Percentiles rank a stretch among this genome's conserved stretches.
phyloP scores from a whole-genome alignment of 2,113 vertebrate species.

The Alethe diademata region DNA sequence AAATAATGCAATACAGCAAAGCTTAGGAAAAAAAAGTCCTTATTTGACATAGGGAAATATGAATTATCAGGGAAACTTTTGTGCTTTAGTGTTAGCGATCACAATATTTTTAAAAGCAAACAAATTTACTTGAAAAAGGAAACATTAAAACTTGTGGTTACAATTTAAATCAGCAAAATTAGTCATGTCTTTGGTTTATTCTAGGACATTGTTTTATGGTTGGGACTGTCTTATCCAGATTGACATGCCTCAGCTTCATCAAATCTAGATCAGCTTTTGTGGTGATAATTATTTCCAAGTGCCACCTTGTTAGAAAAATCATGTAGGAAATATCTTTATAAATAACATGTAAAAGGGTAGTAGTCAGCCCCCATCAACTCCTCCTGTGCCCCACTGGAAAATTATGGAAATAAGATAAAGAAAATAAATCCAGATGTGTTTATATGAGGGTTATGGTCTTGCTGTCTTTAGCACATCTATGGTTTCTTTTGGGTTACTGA shows the following conservation, averaged over 20 bases:
- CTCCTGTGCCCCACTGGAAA: not conserved
- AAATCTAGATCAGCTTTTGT: not conserved
- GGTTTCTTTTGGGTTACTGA: not conserved
- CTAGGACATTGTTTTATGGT: not conserved
- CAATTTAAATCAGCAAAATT: not conserved
- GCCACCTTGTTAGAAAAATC: not conserved
- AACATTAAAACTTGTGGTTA: not conserved
- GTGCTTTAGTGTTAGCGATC: rapidly evolving
- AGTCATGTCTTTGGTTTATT: not conserved
- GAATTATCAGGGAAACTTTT: not conserved
- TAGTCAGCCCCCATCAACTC: not conserved
- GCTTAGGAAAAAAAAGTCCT: not conserved
- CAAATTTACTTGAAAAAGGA: not conserved
- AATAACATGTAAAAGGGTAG: not conserved
- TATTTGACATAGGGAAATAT: not conserved
- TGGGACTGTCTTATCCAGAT: not conserved
- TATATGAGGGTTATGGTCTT: not conserved
- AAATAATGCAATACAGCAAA: not conserved
- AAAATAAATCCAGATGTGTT: not conserved
- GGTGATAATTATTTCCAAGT: not conserved
- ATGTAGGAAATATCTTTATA: not conserved
- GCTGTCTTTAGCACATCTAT: not conserved
- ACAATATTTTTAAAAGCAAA: not conserved
- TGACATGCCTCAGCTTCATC: not conserved
- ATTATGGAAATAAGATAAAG: not conserved